Conservation (phyloP, 2,113 vertebrate genomes). For the Trogon melanurus region DNA sequence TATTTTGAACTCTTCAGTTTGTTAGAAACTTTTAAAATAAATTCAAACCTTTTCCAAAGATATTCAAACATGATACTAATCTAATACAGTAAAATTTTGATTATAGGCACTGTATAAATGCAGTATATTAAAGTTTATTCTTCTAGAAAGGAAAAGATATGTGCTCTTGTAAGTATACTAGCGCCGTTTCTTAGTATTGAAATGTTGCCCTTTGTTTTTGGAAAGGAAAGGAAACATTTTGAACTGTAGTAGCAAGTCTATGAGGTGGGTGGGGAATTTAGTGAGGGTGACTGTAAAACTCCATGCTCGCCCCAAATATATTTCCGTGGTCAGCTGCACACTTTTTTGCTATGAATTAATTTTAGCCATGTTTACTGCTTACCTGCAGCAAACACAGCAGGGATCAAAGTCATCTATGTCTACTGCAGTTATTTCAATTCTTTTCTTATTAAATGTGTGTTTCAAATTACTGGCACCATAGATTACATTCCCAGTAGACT, state of each 20-base stretch:
- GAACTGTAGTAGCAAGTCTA: not conserved
- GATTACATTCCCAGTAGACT: not conserved
- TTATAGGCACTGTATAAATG: not conserved
- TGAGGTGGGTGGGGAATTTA: not conserved
- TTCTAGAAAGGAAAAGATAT: not conserved
- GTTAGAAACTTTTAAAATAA: not conserved
- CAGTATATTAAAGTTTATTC: not conserved
- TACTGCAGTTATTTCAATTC: constrained; percentile 5
- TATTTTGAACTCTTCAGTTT: not conserved
- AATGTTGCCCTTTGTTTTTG: not conserved
- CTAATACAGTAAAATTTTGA: not conserved
- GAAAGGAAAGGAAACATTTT: not conserved
- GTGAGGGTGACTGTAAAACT: not conserved
- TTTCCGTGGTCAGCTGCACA: not conserved
- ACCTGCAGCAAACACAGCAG: not conserved
- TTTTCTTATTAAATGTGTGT: constrained; percentile 25
- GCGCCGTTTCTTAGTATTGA: not conserved
- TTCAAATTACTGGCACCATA: constrained; percentile 6
- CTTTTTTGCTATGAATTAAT: not conserved
- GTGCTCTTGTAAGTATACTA: rapidly evolving
- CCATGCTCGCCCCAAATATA: not conserved
- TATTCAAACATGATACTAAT: not conserved
- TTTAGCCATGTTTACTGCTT: not conserved
- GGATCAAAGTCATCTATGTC: not conserved
- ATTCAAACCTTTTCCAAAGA: not conserved